Conservation (phyloP, 2,113 vertebrate species). For the Onychorhynchus coronatus region DNA sequence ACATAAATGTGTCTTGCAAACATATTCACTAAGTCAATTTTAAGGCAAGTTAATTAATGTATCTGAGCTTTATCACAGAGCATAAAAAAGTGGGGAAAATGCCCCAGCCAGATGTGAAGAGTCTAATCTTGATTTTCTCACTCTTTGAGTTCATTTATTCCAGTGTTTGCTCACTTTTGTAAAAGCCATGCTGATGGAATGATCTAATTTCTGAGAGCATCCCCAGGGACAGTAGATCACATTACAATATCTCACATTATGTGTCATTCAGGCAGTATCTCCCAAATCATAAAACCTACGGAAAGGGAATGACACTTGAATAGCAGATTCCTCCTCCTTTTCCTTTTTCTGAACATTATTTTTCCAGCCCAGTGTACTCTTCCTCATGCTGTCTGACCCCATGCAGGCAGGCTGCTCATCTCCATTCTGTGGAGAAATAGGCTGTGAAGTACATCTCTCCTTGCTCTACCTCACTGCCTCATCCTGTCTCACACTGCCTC, state of each 20-base stretch:
- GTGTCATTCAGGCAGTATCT: not conserved
- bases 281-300: not conserved
- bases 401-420: not conserved
- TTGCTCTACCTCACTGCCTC: not conserved
- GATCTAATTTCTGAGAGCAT: not conserved
- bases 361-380: not conserved
- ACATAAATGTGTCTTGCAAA: not conserved
- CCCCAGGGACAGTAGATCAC: not conserved
- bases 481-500: not conserved
- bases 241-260: not conserved
- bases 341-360: not conserved
- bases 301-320: not conserved
- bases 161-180: constrained; percentile 14
- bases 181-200: not conserved
- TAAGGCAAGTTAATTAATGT: not conserved
- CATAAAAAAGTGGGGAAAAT: not conserved
- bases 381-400: not conserved
- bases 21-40: not conserved
- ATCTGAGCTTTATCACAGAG: not conserved
- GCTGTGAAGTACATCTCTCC: not conserved
- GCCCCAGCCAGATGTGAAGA: not conserved
- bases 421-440: not conserved
- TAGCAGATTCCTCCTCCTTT: not conserved
- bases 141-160: constrained; percentile 1
- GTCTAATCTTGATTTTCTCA: not conserved